Evolutionary conservation across 2,888 invertebrate genomes (phyloP), one percentile per base, ranked within the genome.

Genomic region (Drosophila macrospina): DNA sequence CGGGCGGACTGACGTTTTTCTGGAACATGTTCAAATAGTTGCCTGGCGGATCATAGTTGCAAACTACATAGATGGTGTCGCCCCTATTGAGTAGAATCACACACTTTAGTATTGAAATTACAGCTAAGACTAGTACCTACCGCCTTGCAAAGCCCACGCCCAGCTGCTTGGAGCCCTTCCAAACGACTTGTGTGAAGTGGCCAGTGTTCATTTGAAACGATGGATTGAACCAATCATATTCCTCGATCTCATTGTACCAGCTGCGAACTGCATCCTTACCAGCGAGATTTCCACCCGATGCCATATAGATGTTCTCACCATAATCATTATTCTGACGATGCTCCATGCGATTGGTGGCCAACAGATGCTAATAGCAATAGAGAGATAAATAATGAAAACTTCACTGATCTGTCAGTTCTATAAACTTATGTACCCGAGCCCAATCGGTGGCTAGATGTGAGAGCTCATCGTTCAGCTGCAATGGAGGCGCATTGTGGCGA

Each of bases 121-220:
- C 2, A 1, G 26, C 2, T 10, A n/a, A n/a, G n/a, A n/a, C n/a
- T n/a, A n/a, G n/a, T 2, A 0, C 78, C 76, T 66, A 92, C 91
- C 80, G 77, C 15, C 42, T 94, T 0, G 96, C 95, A 85, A 95
- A 93, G 4, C 96, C 97, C 0, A 97, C 95, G 0, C 97, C 97
- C 10, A 97, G 88, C 85, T 96, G 94, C 54, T 93, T 94, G 62
- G 95, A 95, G 47, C 94, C 94, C 78, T 95, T 95, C 97, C 97
- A 97, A 24, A 97, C 93, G 2, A 97, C 94, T 92, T 97, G 97
- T 0, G 96, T 95, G 88, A 97, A 97, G 90, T 97, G 97, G n/a
- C 97, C 97, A 73, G 96, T 94, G 68, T 93, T 94, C 66, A 93
- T 93, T 6, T 93, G 93, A 1, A 96, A 96, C 66, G 95, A 95